These are phyloP conservation scores for Spilosoma lubricipeda DNA, from an alignment of 2,888 invertebrate species.

Conservation along the genomic window DNA sequence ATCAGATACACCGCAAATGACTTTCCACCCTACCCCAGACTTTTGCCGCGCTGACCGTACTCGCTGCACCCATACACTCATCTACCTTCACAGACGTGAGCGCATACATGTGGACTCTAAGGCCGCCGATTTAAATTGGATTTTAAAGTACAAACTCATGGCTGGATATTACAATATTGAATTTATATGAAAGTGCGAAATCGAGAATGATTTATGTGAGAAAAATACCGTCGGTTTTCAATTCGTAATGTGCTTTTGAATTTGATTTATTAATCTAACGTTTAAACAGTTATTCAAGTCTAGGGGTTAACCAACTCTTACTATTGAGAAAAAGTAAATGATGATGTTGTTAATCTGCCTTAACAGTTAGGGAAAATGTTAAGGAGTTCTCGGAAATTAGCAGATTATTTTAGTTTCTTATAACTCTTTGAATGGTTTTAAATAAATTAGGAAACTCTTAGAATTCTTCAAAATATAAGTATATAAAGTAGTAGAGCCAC, in stretches of 20 bases:
- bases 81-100: background rate
- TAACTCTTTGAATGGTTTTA: no score
- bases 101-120: background rate
- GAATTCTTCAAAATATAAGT: no score
- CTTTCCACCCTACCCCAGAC: constrained; percentile 2
- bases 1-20: constrained; percentile 21
- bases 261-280: background rate
- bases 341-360: background rate
- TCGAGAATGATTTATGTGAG: background rate
- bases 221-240: background rate
- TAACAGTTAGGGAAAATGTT: background rate
- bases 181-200: constrained; percentile 1
- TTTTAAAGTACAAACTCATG: constrained; percentile 16
- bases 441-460: no score
- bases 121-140: constrained; percentile 7
- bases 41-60: background rate
- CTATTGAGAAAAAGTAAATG: background rate
- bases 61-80: background rate
- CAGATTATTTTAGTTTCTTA: no score
- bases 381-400: background rate
- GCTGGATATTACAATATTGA: constrained; percentile 11
- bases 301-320: background rate
- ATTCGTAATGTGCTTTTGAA: background rate
- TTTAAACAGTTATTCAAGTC: background rate
- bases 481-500: no score